Evolutionary conservation across 2,113 vertebrate genomes (phyloP).

Genomic region (Sebastes fasciatus): DNA sequence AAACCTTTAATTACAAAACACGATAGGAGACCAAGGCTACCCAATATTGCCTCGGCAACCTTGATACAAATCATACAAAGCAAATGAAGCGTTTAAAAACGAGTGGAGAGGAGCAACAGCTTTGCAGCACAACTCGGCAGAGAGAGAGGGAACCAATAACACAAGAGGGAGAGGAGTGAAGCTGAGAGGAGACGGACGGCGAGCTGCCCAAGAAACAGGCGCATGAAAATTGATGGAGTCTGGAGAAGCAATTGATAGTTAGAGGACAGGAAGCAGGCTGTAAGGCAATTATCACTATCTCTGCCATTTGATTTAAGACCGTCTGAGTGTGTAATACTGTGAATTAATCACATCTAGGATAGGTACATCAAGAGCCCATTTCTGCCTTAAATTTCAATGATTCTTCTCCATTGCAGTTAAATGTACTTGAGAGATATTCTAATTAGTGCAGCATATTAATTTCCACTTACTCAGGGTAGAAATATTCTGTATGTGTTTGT

Average conservation of each 20-base stretch:
- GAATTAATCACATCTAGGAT: constrained; percentile 77
- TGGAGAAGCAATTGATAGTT: constrained; percentile 77
- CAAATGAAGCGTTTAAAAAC: constrained; percentile 76
- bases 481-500: constrained; percentile 22
- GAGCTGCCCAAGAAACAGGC: constrained; percentile 50
- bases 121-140: constrained; percentile 3
- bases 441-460: constrained; percentile 54
- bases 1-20: constrained; percentile 81
- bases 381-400: constrained; percentile 71
- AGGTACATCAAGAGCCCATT: constrained; percentile 66
- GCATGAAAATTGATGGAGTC: constrained; percentile 80
- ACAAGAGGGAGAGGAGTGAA: constrained; percentile 19
- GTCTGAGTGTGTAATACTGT: constrained; percentile 72
- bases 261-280: constrained; percentile 81
- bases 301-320: constrained; percentile 77
- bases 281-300: constrained; percentile 81
- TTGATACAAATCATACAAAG: constrained; percentile 78
- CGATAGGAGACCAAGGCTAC: constrained; percentile 63
- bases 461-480: constrained; percentile 33
- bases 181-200: constrained; percentile 24
- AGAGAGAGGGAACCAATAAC: not conserved
- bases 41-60: constrained; percentile 73
- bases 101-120: constrained; percentile 26
- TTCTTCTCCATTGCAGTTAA: constrained; percentile 59
- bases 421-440: constrained; percentile 46